Base-by-base conservation (phyloP, 2,888 invertebrate species). In the Drosophila kambysellisi region DNA sequence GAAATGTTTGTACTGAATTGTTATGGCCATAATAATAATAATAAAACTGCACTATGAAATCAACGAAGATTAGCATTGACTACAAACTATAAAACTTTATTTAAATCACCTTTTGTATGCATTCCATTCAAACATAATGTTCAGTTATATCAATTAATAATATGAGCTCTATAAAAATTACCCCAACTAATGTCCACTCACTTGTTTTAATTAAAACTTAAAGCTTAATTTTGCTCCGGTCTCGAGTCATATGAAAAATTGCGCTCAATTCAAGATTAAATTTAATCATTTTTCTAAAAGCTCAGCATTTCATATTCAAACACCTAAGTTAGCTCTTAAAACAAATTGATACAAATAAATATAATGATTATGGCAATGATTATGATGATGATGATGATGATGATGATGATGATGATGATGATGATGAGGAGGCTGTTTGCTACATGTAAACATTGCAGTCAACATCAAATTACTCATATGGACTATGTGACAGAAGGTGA, bases 391-490 rank as follows among this genome's bases (percentile, higher is more conserved):
- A 61, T 80, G 53, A 81, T 67, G 72, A 77, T 52, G 59, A 61
- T 62, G 39, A 17, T 8, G 39, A 39, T 39, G 8, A 17, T 8
- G 7, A 4, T 43, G 20, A n/a, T 4, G 41, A 9, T 5, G 41
- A 41, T 41, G n/a, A 7, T 12, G 46, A 15, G 1, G 12, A 4
- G 46, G 74, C 39, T 60, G 57, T 70, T 39, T 56, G 63, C 52
- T 70, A 66, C 67, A 56, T 82, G 64, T 71, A 54, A 64, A 56
- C 53, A 62, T 20, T 59, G 51, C 56, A 54, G 52, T 57, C 37
- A 50, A 81, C 65, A 79, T 57, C 32, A 68, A 69, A 81, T 81
- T 83, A 70, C 83, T 83, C 87, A 81, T 86, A 81, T 83, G 81
- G 83, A 80, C 39, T 3, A 57, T 70, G 12, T 39, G 71, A 50